phyloP scores from a whole-genome alignment of 2,113 vertebrate species.

The Nycticebus coucang region DNA sequence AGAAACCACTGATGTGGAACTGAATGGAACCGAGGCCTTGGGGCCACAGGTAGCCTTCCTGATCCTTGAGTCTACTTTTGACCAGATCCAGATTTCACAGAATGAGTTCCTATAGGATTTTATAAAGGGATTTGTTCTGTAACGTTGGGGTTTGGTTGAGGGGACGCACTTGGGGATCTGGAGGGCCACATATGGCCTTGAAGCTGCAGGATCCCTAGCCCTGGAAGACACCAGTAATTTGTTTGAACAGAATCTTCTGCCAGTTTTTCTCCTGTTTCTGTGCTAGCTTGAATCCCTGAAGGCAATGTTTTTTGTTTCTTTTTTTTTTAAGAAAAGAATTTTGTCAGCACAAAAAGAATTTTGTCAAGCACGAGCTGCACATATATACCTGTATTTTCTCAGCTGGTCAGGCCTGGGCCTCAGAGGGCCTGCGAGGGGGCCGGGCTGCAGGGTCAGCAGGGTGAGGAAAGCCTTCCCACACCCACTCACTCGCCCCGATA shows the following conservation, averaged over 20 bases:
- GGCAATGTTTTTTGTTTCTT: not conserved
- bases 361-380: not conserved
- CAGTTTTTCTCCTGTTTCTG: not conserved
- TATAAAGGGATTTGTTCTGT: no score
- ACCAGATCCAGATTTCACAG: no score
- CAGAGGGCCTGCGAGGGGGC: fast-evolving
- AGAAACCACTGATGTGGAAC: not conserved
- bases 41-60: no score
- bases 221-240: not conserved
- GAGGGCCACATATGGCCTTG: no score
- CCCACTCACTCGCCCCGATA: fast-evolving
- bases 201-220: no score
- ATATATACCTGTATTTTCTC: not conserved
- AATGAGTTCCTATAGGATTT: no score
- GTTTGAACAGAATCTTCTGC: not conserved
- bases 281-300: not conserved
- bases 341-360: no score
- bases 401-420: not conserved
- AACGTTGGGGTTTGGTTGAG: no score
- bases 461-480: fast-evolving
- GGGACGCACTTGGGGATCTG: no score
- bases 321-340: not conserved
- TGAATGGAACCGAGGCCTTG: no score
- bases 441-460: fast-evolving
- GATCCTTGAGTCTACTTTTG: no score